Percentiles rank a stretch among this genome's conserved stretches.
phyloP scores from a whole-genome alignment of 64 coral and sea anemone species.

The Stichodactyla helianthus region DNA sequence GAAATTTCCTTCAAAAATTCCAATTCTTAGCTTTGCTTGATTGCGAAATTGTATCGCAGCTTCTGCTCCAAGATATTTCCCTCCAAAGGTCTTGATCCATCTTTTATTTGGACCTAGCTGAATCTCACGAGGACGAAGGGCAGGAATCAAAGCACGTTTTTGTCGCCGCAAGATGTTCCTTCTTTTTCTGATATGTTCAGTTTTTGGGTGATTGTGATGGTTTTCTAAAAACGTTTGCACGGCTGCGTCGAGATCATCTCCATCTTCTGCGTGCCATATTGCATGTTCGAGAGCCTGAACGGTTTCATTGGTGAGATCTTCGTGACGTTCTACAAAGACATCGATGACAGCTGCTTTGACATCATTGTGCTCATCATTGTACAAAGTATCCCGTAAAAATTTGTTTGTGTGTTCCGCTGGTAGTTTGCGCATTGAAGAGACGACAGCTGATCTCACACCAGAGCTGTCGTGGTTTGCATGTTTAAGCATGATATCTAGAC shows the following conservation, averaged over 20 bases:
- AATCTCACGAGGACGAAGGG: constrained; percentile 70
- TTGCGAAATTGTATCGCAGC: constrained; percentile 69
- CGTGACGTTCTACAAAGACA: constrained; percentile 78
- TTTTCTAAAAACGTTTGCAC: constrained; percentile 83
- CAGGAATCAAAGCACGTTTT: constrained; percentile 85
- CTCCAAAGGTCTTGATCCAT: constrained; percentile 70
- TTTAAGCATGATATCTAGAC: constrained; percentile 47
- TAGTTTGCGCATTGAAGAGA: constrained; percentile 80
- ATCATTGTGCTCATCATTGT: constrained; percentile 68
- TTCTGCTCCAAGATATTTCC: constrained; percentile 81
- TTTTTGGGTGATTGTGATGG: constrained; percentile 68
- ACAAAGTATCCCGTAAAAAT: constrained; percentile 46
- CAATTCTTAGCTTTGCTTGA: constrained; percentile 67
- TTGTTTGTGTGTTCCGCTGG: constrained; percentile 51
- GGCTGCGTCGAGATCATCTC: constrained; percentile 61
- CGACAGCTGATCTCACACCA: constrained; percentile 73
- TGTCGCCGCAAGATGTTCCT: constrained; percentile 51
- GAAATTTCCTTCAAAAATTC: constrained; percentile 90
- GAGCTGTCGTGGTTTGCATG: constrained; percentile 67
- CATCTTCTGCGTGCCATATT: constrained; percentile 59
- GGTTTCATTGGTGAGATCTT: constrained; percentile 48
- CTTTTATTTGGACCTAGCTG: constrained; percentile 56
- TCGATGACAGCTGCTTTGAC: constrained; percentile 89
- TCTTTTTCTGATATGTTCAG: constrained; percentile 52
- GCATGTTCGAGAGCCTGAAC: constrained; percentile 77